Evolutionary conservation across 2,113 vertebrate species (phyloP).

Genomic region (Candoia aspera): DNA sequence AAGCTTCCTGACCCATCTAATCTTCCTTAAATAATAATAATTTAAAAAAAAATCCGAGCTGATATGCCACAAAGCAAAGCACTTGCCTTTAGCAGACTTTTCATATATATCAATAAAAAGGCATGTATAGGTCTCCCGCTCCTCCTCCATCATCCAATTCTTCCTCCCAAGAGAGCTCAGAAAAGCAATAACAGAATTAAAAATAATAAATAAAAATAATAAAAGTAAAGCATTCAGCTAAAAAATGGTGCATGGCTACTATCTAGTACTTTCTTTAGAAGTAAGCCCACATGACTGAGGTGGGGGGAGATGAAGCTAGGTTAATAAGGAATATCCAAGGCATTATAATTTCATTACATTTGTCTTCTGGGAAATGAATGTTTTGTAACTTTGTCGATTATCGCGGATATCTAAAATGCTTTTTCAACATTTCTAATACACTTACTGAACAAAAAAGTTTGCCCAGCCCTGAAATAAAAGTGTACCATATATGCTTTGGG

Average conservation of each 20-base stretch:
- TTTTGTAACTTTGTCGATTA: background rate
- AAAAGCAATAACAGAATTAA: too few species aligned
- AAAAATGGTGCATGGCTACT: too few species aligned
- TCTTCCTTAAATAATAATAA: background rate
- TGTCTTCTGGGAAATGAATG: background rate
- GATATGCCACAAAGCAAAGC: background rate
- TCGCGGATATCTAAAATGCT: background rate
- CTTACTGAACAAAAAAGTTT: background rate
- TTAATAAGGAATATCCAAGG: background rate
- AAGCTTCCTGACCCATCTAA: background rate
- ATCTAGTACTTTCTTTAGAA: background rate
- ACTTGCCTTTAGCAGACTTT: too few species aligned
- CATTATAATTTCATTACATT: background rate
- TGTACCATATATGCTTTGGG: background rate
- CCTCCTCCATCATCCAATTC: too few species aligned
- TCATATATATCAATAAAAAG: too few species aligned
- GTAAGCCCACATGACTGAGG: background rate
- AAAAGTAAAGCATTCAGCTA: too few species aligned
- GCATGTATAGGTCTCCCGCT: too few species aligned
- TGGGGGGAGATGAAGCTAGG: background rate
- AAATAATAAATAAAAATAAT: too few species aligned
- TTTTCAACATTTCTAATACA: background rate
- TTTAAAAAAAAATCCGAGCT: background rate
- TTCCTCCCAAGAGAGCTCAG: too few species aligned
- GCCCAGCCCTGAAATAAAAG: background rate